Evolutionary conservation across 2,797 vertebrate genomes (phyloP).

Genomic region (Sebastes nivosus): DNA sequence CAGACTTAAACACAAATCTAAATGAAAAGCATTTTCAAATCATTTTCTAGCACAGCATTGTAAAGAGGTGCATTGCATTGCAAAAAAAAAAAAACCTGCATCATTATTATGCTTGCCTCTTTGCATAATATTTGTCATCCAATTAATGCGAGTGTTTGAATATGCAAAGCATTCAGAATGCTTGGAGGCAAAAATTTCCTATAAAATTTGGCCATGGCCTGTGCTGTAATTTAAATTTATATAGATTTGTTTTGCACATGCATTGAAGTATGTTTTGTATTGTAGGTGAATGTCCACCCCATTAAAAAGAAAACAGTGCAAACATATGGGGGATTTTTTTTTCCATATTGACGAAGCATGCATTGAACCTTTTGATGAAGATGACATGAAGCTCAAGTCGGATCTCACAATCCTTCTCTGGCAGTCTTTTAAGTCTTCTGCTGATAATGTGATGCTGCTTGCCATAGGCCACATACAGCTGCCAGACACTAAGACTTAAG

Average conservation of each 20-base stretch:
- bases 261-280: neutral
- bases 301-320: slow-evolving; percentile 5
- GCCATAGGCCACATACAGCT: slow-evolving; percentile 71
- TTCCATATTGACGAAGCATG: slow-evolving; percentile 40
- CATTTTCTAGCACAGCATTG: slow-evolving; percentile 31
- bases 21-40: slow-evolving; percentile 68
- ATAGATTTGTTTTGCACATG: slow-evolving; percentile 28
- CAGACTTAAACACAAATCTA: slow-evolving; percentile 54
- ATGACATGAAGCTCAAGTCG: slow-evolving; percentile 54
- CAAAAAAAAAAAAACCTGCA: neutral
- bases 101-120: slow-evolving; percentile 35
- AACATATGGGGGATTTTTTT: slow-evolving; percentile 7
- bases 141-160: slow-evolving; percentile 46
- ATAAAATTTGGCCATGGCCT: neutral
- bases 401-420: slow-evolving; percentile 55
- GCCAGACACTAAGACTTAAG: slow-evolving; percentile 68
- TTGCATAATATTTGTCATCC: slow-evolving; percentile 53
- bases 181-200: slow-evolving; percentile 22
- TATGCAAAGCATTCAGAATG: slow-evolving; percentile 46
- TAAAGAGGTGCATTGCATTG: slow-evolving; percentile 5
- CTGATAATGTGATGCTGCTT: slow-evolving; percentile 61
- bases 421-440: slow-evolving; percentile 49
- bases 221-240: slow-evolving; percentile 4
- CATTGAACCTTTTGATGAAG: slow-evolving; percentile 47
- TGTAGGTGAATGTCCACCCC: slow-evolving; percentile 17